A percentile compares a stretch with the other conserved stretches of the same genome.
These are phyloP conservation scores for Drosophila koepferae DNA, from an alignment of 2,888 invertebrate genomes.

Conservation along the genomic window DNA sequence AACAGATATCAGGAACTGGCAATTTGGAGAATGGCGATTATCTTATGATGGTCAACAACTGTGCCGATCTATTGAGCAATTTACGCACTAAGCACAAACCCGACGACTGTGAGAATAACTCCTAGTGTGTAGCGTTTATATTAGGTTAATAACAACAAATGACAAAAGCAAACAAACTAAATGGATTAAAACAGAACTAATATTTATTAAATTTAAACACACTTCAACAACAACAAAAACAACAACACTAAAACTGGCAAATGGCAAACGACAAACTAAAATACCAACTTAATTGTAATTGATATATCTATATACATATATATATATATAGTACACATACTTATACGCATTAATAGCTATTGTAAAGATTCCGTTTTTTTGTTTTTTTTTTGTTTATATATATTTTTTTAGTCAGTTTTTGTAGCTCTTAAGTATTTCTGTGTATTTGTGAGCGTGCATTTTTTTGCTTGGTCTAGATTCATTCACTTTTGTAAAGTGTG, in stretches of 20 bases:
- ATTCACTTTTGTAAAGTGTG: constrained; percentile 63
- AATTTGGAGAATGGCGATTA: constrained; percentile 85
- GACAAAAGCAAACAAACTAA: constrained; percentile 36
- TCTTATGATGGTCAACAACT: constrained; percentile 87
- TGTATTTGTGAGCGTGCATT: constrained; percentile 59
- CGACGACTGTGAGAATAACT: constrained; percentile 85
- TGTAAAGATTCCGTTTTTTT: constrained; percentile 53
- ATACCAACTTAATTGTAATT: constrained; percentile 69
- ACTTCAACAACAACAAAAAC: constrained; percentile 21
- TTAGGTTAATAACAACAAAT: constrained; percentile 57
- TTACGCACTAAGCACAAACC: constrained; percentile 85
- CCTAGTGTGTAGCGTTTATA: constrained; percentile 83
- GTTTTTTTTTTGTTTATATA: background rate
- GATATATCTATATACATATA: constrained; percentile 21
- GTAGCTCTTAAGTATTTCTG: constrained; percentile 48
- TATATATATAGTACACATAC: background rate
- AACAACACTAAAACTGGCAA: constrained; percentile 51
- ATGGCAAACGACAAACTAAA: constrained; percentile 27
- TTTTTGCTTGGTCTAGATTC: constrained; percentile 41
- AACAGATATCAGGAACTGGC: constrained; percentile 53
- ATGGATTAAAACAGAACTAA: constrained; percentile 55
- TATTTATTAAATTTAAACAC: constrained; percentile 67
- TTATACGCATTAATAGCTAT: constrained; percentile 50
- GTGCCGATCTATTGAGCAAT: constrained; percentile 88
- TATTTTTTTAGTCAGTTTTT: constrained; percentile 45